Evolutionary conservation across 2,888 invertebrate species (phyloP).

Genomic region (Petrolisthes cinctipes): DNA sequence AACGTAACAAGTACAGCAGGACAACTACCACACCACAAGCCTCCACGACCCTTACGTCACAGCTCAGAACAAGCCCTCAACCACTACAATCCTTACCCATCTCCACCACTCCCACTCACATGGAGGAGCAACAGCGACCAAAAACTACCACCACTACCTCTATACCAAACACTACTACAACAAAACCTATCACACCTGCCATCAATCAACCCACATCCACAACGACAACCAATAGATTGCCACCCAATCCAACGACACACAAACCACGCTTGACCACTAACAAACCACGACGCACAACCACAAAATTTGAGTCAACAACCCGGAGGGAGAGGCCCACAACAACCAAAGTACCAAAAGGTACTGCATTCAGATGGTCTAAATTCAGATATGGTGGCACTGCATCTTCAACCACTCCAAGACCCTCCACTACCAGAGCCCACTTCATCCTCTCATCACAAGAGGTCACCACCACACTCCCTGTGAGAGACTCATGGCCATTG

Average conservation of each 20-base stretch:
- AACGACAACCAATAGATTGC: background rate
- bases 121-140: background rate
- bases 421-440: background rate
- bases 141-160: background rate
- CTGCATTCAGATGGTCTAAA: background rate
- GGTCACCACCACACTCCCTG: background rate
- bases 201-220: background rate
- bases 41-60: background rate
- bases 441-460: background rate
- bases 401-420: background rate
- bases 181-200: background rate
- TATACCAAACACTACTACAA: background rate
- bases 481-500: background rate
- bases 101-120: background rate
- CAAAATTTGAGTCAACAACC: background rate
- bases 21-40: background rate
- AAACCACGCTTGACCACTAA: background rate
- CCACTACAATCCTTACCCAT: background rate
- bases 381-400: background rate
- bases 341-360: background rate
- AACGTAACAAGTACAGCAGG: background rate
- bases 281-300: background rate
- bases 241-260: constrained; percentile 1
- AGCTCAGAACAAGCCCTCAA: background rate
- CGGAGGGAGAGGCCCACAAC: background rate